These are phyloP conservation scores for Cataglyphis cursor DNA, from an alignment of 2,888 invertebrate genomes.

Conservation along the genomic window DNA sequence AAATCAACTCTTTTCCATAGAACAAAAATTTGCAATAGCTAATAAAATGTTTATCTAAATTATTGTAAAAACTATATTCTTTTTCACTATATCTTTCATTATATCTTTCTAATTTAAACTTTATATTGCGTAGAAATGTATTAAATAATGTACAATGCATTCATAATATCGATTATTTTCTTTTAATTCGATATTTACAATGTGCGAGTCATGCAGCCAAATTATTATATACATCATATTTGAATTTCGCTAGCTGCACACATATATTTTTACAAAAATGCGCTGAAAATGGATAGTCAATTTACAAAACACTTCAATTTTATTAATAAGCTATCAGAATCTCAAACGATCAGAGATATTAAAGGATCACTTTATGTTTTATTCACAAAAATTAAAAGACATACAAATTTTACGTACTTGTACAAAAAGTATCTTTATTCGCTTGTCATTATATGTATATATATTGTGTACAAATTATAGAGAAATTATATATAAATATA, in stretches of 20 bases:
- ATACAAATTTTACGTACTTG: constrained; percentile 18
- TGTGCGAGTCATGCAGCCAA: not conserved
- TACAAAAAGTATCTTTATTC: not conserved
- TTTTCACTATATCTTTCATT: not conserved
- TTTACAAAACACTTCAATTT: constrained; percentile 45
- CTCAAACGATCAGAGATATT: not conserved
- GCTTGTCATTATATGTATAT: not conserved
- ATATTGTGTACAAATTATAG: constrained; percentile 22
- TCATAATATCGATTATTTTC: not conserved
- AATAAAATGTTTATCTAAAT: not conserved
- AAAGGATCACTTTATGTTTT: not conserved
- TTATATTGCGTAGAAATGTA: not conserved
- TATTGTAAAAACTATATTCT: not conserved
- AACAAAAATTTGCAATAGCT: not conserved
- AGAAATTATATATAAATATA: not conserved
- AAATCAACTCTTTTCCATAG: not conserved
- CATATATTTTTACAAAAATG: constrained; percentile 32
- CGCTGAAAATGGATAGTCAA: constrained; percentile 26
- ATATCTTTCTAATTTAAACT: not conserved
- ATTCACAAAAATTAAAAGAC: constrained; percentile 16
- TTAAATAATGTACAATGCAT: not conserved
- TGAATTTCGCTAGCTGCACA: constrained; percentile 21
- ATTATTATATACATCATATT: constrained; percentile 1
- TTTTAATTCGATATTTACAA: not conserved
- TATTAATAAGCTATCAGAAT: constrained; percentile 25